phyloP scores from a whole-genome alignment of 2,113 vertebrate species.

The Todiramphus saurophagus region DNA sequence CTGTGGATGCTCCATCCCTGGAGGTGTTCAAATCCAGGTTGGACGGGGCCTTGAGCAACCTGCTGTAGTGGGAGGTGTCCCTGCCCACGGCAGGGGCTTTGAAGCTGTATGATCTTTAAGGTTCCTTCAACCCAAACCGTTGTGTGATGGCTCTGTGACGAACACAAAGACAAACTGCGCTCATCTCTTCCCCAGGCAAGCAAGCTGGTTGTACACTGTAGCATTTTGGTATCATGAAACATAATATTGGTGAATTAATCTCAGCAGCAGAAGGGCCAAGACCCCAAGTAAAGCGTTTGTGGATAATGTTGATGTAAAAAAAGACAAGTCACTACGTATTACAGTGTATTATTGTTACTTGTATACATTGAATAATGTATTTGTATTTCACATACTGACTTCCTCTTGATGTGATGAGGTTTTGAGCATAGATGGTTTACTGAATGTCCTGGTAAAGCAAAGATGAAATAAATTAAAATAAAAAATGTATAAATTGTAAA shows the following conservation, averaged over 20 bases:
- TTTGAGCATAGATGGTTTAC: neutral
- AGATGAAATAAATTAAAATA: constrained; percentile 21
- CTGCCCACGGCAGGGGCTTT: too few relatives aligned
- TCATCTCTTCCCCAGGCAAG: neutral
- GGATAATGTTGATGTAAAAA: neutral
- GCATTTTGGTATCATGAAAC: neutral
- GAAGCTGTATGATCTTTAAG: too few relatives aligned
- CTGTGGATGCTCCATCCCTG: too few relatives aligned
- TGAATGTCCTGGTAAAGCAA: neutral
- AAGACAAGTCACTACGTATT: neutral
- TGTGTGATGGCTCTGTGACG: too few relatives aligned
- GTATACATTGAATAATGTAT: neutral
- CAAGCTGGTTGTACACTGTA: neutral
- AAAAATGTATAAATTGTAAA: neutral
- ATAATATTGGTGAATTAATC: neutral
- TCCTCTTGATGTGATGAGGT: neutral
- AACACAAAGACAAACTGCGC: neutral
- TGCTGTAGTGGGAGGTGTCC: too few relatives aligned
- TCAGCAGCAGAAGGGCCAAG: neutral
- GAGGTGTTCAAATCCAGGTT: too few relatives aligned
- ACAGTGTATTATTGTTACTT: neutral
- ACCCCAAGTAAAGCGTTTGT: neutral
- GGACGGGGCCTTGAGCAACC: too few relatives aligned
- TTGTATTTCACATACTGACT: neutral
- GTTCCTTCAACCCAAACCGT: too few relatives aligned